Conservation (phyloP, 2,888 invertebrate genomes). For the Lasioglossum zephyrum region DNA sequence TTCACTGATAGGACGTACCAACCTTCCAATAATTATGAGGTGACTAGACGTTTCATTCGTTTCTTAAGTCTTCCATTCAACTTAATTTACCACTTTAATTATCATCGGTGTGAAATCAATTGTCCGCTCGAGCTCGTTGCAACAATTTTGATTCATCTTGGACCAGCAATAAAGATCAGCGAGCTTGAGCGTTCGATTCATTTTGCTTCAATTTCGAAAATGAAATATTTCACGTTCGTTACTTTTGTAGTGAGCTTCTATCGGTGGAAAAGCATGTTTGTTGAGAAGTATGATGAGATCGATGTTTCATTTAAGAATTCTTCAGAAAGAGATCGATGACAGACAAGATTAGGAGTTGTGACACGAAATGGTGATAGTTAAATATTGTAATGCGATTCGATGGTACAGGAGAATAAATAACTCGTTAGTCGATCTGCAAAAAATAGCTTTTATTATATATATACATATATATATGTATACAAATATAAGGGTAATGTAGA, state of each 20-base stretch:
- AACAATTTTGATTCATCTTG: background rate
- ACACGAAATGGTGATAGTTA: constrained; percentile 16
- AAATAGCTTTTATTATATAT: constrained; percentile 38
- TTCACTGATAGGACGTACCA: background rate
- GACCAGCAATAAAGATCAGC: too few species aligned
- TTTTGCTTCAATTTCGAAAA: background rate
- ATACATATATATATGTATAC: constrained; percentile 14
- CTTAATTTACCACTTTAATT: background rate
- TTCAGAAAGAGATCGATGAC: background rate
- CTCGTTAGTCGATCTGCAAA: constrained; percentile 14
- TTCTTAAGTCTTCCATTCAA: constrained; percentile 22
- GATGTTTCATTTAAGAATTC: constrained; percentile 35
- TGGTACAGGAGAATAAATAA: background rate
- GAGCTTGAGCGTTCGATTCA: background rate
- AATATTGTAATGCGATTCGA: constrained; percentile 11
- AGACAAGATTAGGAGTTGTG: background rate
- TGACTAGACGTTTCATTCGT: background rate
- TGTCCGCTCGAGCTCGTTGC: background rate
- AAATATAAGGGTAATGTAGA: constrained; percentile 19
- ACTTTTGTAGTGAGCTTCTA: constrained; percentile 23
- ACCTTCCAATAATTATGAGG: background rate
- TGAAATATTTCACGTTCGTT: constrained; percentile 15
- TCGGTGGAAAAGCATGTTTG: constrained; percentile 42
- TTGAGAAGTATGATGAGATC: constrained; percentile 37
- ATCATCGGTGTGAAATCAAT: background rate